phyloP scores from a whole-genome alignment of 2,113 vertebrate genomes.

The Dicrurus megarhynchus region DNA sequence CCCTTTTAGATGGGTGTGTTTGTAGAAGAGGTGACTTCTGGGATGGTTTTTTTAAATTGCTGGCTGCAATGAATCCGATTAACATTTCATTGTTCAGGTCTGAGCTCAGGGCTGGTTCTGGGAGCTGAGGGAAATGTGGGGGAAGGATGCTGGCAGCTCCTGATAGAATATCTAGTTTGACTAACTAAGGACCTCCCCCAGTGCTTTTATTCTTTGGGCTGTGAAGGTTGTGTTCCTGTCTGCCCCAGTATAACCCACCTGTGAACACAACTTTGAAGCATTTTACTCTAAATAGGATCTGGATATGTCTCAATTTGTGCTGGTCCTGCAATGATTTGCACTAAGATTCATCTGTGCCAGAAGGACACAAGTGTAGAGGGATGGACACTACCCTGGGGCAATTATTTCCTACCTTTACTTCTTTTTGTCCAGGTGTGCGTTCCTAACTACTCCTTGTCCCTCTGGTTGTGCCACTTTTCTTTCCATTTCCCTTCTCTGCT shows the following conservation, averaged over 20 bases:
- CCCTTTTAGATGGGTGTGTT: constrained; percentile 39
- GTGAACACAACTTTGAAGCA: background rate
- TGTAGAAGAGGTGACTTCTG: constrained; percentile 55
- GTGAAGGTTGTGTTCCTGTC: background rate
- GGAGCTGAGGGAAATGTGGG: background rate
- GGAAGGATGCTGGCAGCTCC: constrained; percentile 4
- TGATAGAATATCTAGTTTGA: background rate
- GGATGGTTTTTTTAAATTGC: background rate
- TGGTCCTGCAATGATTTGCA: background rate
- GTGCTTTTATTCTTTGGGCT: background rate
- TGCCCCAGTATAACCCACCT: background rate
- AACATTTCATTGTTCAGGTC: constrained; percentile 24
- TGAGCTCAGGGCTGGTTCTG: background rate
- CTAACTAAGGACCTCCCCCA: background rate
- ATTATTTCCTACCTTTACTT: background rate
- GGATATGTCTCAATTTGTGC: background rate
- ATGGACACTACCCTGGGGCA: background rate
- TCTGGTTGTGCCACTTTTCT: background rate
- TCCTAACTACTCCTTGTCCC: background rate
- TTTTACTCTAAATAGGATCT: background rate
- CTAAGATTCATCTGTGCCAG: background rate
- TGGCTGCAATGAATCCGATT: constrained; percentile 36
- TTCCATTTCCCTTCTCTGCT: background rate
- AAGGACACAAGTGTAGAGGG: background rate
- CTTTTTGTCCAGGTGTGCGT: background rate